Conservation (phyloP, 2,888 invertebrate genomes). For the Conops quadrifasciatus region DNA sequence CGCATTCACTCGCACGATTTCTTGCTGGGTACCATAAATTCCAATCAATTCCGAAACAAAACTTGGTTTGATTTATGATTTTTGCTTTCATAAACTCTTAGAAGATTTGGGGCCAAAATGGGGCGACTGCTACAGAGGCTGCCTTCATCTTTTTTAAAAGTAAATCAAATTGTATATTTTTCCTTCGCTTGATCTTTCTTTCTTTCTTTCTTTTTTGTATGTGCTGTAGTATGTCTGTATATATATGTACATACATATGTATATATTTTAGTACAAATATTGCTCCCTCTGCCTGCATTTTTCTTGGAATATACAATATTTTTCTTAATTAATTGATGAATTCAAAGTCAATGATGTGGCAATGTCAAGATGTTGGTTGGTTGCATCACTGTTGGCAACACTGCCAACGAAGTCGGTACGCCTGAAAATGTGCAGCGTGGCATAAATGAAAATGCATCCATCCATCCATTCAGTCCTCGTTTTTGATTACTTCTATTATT, state of each 20-base stretch:
- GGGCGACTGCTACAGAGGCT: no score
- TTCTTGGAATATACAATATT: not conserved
- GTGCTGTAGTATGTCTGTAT: not conserved
- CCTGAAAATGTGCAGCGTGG: not conserved
- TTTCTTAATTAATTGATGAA: conserved; percentile 26
- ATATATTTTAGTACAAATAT: not conserved
- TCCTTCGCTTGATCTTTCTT: not conserved
- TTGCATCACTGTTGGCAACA: conserved; percentile 16
- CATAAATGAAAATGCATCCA: conserved; percentile 1
- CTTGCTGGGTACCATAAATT: conserved; percentile 23
- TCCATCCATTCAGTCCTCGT: not conserved
- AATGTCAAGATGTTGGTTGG: conserved; percentile 11
- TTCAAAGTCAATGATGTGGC: conserved; percentile 27
- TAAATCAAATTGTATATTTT: not conserved
- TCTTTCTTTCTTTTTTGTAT: not conserved
- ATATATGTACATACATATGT: not conserved
- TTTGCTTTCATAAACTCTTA: no score
- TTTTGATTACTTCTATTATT: conserved; percentile 5
- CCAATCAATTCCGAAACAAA: conserved; percentile 27
- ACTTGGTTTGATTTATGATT: conserved; percentile 24
- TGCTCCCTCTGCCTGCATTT: conserved; percentile 21
- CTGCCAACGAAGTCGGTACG: not conserved
- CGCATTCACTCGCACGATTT: conserved; percentile 4
- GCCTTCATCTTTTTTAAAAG: no score
- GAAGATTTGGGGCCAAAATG: no score